phyloP scores from a whole-genome alignment of 2,888 invertebrate genomes.

The Standfussiana lucernea region DNA sequence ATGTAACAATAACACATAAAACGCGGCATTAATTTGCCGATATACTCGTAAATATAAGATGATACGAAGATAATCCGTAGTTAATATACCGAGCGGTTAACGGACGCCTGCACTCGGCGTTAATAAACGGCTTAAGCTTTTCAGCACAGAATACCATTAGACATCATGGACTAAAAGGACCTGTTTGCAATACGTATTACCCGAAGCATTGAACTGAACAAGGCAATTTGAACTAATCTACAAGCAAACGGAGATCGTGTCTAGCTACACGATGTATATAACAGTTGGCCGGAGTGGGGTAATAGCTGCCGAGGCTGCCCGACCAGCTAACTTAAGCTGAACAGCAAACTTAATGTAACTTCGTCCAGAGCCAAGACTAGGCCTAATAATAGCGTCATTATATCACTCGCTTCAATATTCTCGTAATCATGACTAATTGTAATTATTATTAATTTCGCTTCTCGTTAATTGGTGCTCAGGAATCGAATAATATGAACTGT shows the following conservation, averaged over 20 bases:
- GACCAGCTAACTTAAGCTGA: slow-evolving; percentile 78
- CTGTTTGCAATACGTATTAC: slow-evolving; percentile 79
- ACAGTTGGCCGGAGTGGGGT: slow-evolving; percentile 57
- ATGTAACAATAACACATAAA: slow-evolving; percentile 18
- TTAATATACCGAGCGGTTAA: slow-evolving; percentile 50
- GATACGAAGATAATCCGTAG: slow-evolving; percentile 38
- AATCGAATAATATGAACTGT: slow-evolving; percentile 11
- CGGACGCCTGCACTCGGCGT: slow-evolving; percentile 55
- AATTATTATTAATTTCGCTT: slow-evolving; percentile 44
- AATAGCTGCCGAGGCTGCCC: slow-evolving; percentile 71
- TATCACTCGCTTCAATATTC: slow-evolving; percentile 63
- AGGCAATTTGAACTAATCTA: slow-evolving; percentile 80
- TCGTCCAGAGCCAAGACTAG: slow-evolving; percentile 70
- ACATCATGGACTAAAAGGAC: slow-evolving; percentile 69
- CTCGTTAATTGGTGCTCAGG: slow-evolving; percentile 27
- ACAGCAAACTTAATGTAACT: slow-evolving; percentile 82
- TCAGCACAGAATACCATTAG: slow-evolving; percentile 62
- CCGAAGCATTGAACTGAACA: slow-evolving; percentile 77
- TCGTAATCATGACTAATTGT: slow-evolving; percentile 51
- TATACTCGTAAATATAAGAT: slow-evolving; percentile 24
- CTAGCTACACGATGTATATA: slow-evolving; percentile 61
- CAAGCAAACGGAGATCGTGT: slow-evolving; percentile 72
- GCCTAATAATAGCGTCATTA: slow-evolving; percentile 74
- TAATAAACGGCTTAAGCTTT: slow-evolving; percentile 66
- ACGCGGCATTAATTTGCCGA: slow-evolving; percentile 12